phyloP scores from a whole-genome alignment of 2,113 vertebrate species.

The Leptobrachium leishanense region DNA sequence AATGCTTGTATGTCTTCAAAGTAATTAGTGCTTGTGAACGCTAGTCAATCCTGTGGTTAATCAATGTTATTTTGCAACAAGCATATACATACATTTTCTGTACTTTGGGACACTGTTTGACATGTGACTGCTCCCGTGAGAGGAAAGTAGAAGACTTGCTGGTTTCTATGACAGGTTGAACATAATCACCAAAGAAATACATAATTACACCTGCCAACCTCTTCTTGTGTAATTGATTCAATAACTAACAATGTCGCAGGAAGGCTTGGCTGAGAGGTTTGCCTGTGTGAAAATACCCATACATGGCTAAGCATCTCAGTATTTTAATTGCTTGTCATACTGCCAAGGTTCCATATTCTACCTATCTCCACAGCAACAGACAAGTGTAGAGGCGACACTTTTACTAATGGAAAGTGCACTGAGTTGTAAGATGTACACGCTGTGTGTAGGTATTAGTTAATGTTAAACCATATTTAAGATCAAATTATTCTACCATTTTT shows the following conservation, averaged over 20 bases:
- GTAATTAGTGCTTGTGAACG: constrained; percentile 37
- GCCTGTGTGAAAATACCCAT: constrained; percentile 75
- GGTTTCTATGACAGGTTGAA: constrained; percentile 74
- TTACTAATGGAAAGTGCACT: constrained; percentile 58
- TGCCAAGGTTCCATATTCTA: constrained; percentile 64
- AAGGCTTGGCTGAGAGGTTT: constrained; percentile 69
- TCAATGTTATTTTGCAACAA: constrained; percentile 27
- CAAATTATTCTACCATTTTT: too few relatives aligned
- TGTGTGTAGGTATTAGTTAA: too few relatives aligned
- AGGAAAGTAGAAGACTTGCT: constrained; percentile 71
- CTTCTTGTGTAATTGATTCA: constrained; percentile 81
- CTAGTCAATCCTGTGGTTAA: constrained; percentile 23
- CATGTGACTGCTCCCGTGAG: constrained; percentile 66
- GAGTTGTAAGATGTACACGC: too few relatives aligned
- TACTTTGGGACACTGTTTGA: constrained; percentile 66
- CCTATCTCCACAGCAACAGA: constrained; percentile 69
- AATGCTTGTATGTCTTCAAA: constrained; percentile 32
- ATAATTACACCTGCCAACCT: constrained; percentile 88
- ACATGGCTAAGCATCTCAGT: constrained; percentile 74
- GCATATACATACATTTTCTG: constrained; percentile 8
- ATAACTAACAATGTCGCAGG: constrained; percentile 71
- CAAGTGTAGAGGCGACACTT: constrained; percentile 59
- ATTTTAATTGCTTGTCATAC: constrained; percentile 78
- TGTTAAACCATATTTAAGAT: too few relatives aligned
- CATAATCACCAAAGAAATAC: constrained; percentile 80